These are phyloP conservation scores for Tenthredo scrophulariae DNA, from an alignment of 2,888 invertebrate species.

Conservation along the genomic window DNA sequence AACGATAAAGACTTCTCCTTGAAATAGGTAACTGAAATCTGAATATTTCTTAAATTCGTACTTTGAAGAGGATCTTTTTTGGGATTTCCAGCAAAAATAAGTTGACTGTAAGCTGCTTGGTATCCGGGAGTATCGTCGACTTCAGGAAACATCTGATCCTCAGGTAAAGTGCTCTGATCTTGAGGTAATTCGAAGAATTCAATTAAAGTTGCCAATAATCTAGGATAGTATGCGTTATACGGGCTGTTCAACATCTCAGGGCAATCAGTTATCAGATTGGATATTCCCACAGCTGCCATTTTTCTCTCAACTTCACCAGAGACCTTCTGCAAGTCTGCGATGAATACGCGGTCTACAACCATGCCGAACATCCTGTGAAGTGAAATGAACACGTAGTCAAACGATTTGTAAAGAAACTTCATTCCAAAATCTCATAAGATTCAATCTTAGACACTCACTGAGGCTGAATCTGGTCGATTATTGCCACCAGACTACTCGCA, in stretches of 20 bases:
- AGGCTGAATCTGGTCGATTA: slow-evolving; percentile 92
- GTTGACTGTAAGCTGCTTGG: slow-evolving; percentile 92
- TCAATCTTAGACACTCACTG: slow-evolving; percentile 81
- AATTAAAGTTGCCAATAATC: slow-evolving; percentile 80
- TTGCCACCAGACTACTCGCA: slow-evolving; percentile 85
- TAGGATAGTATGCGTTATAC: slow-evolving; percentile 79
- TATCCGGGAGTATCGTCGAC: slow-evolving; percentile 93
- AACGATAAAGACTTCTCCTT: background rate
- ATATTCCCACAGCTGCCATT: slow-evolving; percentile 94
- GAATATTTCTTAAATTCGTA: slow-evolving; percentile 66
- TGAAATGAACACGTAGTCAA: slow-evolving; percentile 53
- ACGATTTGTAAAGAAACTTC: slow-evolving; percentile 41
- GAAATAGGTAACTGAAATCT: background rate
- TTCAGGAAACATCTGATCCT: slow-evolving; percentile 92
- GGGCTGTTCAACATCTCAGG: slow-evolving; percentile 84
- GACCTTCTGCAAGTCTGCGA: slow-evolving; percentile 93
- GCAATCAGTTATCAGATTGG: slow-evolving; percentile 90
- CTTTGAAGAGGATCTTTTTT: slow-evolving; percentile 88
- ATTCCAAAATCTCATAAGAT: slow-evolving; percentile 17
- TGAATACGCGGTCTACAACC: slow-evolving; percentile 94
- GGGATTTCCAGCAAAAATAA: slow-evolving; percentile 90
- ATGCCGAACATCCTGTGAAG: slow-evolving; percentile 93
- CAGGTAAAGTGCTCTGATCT: slow-evolving; percentile 88
- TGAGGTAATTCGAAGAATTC: slow-evolving; percentile 94
- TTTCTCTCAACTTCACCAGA: slow-evolving; percentile 91